Base-by-base conservation (phyloP, 2,797 vertebrate species). In the Percopsis omiscomaycus region DNA sequence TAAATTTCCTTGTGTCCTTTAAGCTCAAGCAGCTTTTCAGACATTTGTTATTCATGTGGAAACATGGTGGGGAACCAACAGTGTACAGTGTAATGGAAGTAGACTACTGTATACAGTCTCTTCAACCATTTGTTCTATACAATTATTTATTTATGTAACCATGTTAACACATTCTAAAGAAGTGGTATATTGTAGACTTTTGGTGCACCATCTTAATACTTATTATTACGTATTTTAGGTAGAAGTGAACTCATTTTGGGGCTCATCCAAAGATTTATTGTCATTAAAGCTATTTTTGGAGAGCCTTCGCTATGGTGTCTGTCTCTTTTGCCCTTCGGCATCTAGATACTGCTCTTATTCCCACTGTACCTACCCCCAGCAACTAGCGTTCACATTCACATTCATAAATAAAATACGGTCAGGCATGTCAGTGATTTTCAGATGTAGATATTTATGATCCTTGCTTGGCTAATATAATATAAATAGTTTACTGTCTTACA, bases 21-120 rank as follows among this genome's bases (percentile, higher is more conserved):
- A 68, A 81, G 85, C 79, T 85, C 77, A 71, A 60, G 81, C 83
- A 86, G 83, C 77, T 84, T 46, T 71, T 73, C 0, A 75, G 76
- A 80, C 73, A 85, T 89, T 84, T 87, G 83, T 87, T 88, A 84
- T 81, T 84, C 68, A 74, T 74, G 84, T 81, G 78, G 59, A 83
- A 85, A 81, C 81, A 79, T 69, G 74, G 48, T 9, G 68, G 71
- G 54, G 80, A 84, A 81, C 85, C 79, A 13, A 42, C 37, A 37
- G 5, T 51, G 2, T 51, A 51, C 49, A 11, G 50, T 51, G 37
- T 37, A 22, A 22, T 22, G 22, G 22, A 22, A 22, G 22, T 22
- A 37, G 37, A 37, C 37, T 37, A 3, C 9, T 37, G 37, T 37
- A 37, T 37, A 37, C 4, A 37, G 9, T 37, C 8, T 37, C 5